Conservation (phyloP, 1,140 invertebrate species). For the Ostrea edulis region DNA sequence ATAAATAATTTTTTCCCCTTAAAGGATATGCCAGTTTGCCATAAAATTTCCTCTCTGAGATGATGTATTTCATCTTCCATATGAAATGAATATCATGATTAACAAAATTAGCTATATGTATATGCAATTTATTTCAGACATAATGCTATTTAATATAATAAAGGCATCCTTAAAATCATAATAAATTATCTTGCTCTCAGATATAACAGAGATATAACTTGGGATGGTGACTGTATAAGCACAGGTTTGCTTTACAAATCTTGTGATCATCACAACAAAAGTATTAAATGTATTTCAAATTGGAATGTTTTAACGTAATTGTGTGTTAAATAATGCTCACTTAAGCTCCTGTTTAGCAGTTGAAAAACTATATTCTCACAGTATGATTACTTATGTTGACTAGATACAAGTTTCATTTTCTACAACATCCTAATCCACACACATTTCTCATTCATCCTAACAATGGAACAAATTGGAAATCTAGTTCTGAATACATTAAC, state of each 20-base stretch:
- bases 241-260: not conserved
- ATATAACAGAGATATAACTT: not conserved
- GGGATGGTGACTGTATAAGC: not conserved
- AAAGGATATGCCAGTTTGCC: too few species aligned
- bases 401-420: not conserved
- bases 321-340: not conserved
- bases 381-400: not conserved
- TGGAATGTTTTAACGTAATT: not conserved
- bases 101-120: too few species aligned
- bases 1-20: too few species aligned
- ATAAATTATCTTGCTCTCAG: not conserved
- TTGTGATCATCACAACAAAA: too few species aligned
- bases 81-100: too few species aligned
- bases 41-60: too few species aligned
- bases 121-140: not conserved
- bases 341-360: not conserved
- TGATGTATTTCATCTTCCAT: too few species aligned
- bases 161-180: not conserved
- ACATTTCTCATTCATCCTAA: not conserved
- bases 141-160: not conserved
- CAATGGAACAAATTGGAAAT: not conserved
- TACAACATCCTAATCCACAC: not conserved
- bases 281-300: not conserved
- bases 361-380: not conserved
- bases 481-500: slow-evolving; percentile 3